Evolutionary conservation across 2,113 vertebrate species (phyloP).

Genomic region (Stigmatopora nigra): DNA sequence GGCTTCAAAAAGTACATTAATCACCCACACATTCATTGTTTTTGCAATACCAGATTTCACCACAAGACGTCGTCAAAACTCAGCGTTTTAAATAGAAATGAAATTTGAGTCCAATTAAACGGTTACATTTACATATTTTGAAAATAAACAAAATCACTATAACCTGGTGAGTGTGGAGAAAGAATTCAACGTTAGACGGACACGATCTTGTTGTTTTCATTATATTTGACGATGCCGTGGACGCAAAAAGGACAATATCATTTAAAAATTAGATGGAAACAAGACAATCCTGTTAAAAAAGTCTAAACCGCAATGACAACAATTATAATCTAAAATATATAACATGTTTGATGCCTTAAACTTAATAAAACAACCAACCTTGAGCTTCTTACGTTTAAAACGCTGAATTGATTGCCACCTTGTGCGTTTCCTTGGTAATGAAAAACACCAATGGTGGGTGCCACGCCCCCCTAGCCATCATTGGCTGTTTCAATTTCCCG

Average conservation of each 20-base stretch:
- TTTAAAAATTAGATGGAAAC: too few relatives aligned
- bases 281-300: too few relatives aligned
- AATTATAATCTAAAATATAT: neutral
- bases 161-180: too few relatives aligned
- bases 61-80: neutral
- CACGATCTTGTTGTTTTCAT: too few relatives aligned
- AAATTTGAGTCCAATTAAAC: too few relatives aligned
- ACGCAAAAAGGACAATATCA: too few relatives aligned
- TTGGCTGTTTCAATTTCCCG: neutral
- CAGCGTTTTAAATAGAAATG: too few relatives aligned
- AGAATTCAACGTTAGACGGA: too few relatives aligned
- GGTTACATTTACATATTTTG: too few relatives aligned
- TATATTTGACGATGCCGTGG: too few relatives aligned
- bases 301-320: neutral
- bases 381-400: neutral
- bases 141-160: too few relatives aligned
- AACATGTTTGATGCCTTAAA: neutral
- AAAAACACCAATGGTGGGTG: neutral
- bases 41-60: neutral
- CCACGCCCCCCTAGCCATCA: neutral
- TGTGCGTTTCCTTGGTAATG: constrained; percentile 37
- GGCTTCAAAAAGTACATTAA: too few relatives aligned
- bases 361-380: neutral
- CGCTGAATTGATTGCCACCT: neutral
- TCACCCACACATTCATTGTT: neutral